Evolutionary conservation across 1,140 invertebrate species (phyloP), one percentile per base, ranked within the genome.

Genomic region (Trachymyrmex septentrionalis): DNA sequence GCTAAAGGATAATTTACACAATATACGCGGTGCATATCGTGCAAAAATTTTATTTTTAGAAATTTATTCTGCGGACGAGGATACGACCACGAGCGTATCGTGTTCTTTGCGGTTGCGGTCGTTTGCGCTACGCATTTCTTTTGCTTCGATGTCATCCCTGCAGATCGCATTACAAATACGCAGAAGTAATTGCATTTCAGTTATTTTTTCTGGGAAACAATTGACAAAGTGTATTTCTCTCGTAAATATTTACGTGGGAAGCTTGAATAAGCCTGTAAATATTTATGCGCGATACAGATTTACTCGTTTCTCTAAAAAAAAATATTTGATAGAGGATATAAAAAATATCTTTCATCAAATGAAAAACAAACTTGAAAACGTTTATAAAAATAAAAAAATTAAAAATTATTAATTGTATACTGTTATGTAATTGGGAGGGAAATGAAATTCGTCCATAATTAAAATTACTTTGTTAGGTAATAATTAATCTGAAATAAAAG

Each of bases 91-190:
- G 55, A 55, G 0, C 69, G 50, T 88, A 77, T 88, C 84, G 76
- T 57, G 55, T 90, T 88, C 24, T 27, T 73, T 59, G 84, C 16
- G 84, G 88, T 67, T 71, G 84, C 24, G 84, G 88, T 78, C 64
- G 16, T 24, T 85, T 76, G 72, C n/a, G 64, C 71, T 38, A 21
- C 6, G 73, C 38, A n/a, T 59, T 53, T 76, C 55, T 72, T 77
- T 44, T 57, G n/a, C 19, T 67, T 59, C 19, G 69, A 19, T 76
- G 27, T 50, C 38, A 24, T 6, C 61, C 16, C 24, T 38, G 2
- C 64, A 44, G 85, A 82, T 89, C 87, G 24, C 38, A 38, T 89
- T 86, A 86, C 71, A 76, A 12, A 59, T 64, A 69, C 16, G 59
- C 48, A 27, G 10, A 69, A n/a, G 14, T 3, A 63, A 63, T 24